A percentile compares a stretch with the other conserved stretches of the same genome.
Evolutionary conservation across 2,797 vertebrate species (phyloP).

Genomic region (Pseudomugil gertrudae): DNA sequence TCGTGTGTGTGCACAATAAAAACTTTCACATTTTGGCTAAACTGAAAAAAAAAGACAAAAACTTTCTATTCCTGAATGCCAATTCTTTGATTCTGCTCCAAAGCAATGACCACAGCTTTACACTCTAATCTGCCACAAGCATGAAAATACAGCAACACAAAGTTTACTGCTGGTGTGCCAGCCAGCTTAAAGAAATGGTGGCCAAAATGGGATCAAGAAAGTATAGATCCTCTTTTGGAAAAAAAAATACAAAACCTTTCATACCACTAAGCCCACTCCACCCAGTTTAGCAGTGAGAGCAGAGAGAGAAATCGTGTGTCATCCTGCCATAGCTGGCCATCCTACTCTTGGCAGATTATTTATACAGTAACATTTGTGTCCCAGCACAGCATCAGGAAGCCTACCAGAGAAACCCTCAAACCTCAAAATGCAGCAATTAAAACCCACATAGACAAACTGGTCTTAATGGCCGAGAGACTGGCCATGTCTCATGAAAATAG

Average conservation of each 20-base stretch:
- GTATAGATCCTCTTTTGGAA: conserved; percentile 34
- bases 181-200: conserved; percentile 17
- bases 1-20: neutral
- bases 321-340: conserved; percentile 45
- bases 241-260: conserved; percentile 40
- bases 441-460: conserved; percentile 61
- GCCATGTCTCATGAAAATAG: conserved; percentile 68
- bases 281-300: conserved; percentile 40
- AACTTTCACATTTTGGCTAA: conserved; percentile 17
- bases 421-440: conserved; percentile 69
- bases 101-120: conserved; percentile 65
- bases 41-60: neutral
- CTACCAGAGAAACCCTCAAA: conserved; percentile 70
- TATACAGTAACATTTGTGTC: conserved; percentile 62
- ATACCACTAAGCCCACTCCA: conserved; percentile 36
- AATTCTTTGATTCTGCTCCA: conserved; percentile 58
- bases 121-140: conserved; percentile 64
- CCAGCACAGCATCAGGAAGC: conserved; percentile 65
- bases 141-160: conserved; percentile 56
- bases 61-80: conserved; percentile 40
- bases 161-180: conserved; percentile 31
- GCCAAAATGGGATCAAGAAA: conserved; percentile 21
- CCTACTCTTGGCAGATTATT: conserved; percentile 53
- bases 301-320: conserved; percentile 29
- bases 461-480: conserved; percentile 56